Conservation (phyloP, 2,888 invertebrate species). For the Volucella bombylans region DNA sequence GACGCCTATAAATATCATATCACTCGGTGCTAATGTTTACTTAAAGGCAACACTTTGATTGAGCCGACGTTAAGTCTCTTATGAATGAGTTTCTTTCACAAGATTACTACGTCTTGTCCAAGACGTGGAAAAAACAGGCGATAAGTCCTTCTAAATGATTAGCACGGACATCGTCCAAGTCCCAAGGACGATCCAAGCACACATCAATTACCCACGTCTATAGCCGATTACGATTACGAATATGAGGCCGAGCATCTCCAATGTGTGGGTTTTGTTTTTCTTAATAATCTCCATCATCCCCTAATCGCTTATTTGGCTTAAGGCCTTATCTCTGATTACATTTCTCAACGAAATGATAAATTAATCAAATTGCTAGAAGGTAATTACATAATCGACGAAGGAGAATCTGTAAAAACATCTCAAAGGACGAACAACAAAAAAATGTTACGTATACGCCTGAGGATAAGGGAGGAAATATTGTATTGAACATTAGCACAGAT, state of each 20-base stretch:
- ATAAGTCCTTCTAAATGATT: slow-evolving; percentile 44
- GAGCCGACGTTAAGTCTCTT: slow-evolving; percentile 4
- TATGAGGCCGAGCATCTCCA: too few species aligned
- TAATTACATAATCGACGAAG: slow-evolving; percentile 36
- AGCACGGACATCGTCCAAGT: slow-evolving; percentile 23
- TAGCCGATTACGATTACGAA: slow-evolving; percentile 22
- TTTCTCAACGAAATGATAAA: slow-evolving; percentile 23
- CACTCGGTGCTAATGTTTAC: background rate
- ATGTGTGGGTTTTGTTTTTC: background rate
- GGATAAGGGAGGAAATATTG: background rate
- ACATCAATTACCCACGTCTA: slow-evolving; percentile 44
- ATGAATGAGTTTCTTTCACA: slow-evolving; percentile 12
- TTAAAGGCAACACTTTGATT: slow-evolving; percentile 28
- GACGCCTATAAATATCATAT: too few species aligned
- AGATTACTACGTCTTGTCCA: background rate
- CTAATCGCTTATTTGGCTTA: background rate
- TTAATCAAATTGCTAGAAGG: slow-evolving; percentile 23
- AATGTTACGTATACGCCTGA: slow-evolving; percentile 34
- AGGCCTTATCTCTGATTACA: slow-evolving; percentile 4
- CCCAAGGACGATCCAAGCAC: slow-evolving; percentile 17
- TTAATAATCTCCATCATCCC: background rate
- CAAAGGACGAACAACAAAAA: background rate
- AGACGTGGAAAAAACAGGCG: background rate
- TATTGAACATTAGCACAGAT: too few species aligned
- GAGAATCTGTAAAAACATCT: background rate